Percentiles rank a stretch among this genome's conserved stretches.
Evolutionary conservation across 2,797 vertebrate species (phyloP).

Genomic region (Protonibea diacanthus): DNA sequence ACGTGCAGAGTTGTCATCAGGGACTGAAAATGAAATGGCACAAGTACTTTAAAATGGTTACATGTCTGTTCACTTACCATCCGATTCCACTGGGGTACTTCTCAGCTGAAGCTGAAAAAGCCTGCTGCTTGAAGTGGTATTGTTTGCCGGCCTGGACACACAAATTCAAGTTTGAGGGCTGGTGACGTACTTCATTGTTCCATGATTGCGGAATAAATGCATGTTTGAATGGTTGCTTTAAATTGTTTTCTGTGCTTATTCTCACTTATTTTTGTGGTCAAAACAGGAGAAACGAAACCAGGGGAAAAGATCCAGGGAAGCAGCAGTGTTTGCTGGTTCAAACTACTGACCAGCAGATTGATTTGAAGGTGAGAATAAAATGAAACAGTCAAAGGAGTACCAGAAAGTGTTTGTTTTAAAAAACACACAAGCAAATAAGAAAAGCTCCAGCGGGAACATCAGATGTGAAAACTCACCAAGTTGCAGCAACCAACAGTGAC

Average conservation of each 20-base stretch:
- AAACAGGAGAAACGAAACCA: constrained; percentile 12
- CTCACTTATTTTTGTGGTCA: constrained; percentile 30
- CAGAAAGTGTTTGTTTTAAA: neutral
- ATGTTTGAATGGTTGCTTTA: constrained; percentile 41
- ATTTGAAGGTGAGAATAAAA: constrained; percentile 19
- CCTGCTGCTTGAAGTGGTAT: constrained; percentile 37
- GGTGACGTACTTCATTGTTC: constrained; percentile 30
- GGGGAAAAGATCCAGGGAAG: constrained; percentile 17
- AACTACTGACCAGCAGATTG: neutral
- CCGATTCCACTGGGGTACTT: constrained; percentile 56
- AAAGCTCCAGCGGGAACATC: neutral
- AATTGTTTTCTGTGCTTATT: constrained; percentile 39
- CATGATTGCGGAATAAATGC: constrained; percentile 55
- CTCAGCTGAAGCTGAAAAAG: constrained; percentile 44
- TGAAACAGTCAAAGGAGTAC: neutral
- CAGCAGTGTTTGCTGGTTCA: neutral
- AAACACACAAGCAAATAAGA: neutral
- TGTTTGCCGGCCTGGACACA: constrained; percentile 46
- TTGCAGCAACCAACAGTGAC: neutral
- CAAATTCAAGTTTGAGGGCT: constrained; percentile 31
- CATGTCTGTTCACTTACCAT: constrained; percentile 61
- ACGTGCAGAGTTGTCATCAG: constrained; percentile 37
- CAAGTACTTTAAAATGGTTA: constrained; percentile 61
- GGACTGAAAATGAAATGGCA: constrained; percentile 49
- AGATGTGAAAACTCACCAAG: neutral